phyloP scores from a whole-genome alignment of 2,888 invertebrate species.

The Candidula unifasciata region DNA sequence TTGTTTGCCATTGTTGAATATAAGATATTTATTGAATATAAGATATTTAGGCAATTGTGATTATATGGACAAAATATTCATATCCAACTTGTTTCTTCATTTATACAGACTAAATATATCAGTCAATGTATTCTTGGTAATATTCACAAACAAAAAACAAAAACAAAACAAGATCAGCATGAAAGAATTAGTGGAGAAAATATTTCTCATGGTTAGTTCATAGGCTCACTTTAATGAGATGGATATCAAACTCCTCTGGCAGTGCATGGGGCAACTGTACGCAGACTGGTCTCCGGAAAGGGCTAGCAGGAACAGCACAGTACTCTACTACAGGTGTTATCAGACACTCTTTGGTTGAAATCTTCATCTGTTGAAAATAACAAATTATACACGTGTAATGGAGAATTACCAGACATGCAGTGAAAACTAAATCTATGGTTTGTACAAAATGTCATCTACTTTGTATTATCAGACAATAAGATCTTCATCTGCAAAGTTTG shows the following conservation, averaged over 20 bases:
- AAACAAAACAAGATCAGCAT: not conserved
- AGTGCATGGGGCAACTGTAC: conserved; percentile 45
- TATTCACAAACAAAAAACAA: not conserved
- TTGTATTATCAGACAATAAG: no score
- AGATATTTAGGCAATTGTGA: no score
- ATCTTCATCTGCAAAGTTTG: no score
- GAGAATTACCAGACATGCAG: no score
- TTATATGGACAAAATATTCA: no score
- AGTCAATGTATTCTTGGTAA: not conserved
- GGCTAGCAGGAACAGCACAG: not conserved
- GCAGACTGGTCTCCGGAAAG: conserved; percentile 30
- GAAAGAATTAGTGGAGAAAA: not conserved
- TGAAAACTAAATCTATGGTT: no score
- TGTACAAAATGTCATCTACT: no score
- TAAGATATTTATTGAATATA: no score
- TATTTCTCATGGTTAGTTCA: no score
- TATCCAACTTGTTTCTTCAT: no score
- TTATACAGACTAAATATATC: no score
- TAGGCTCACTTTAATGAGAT: conserved; percentile 35
- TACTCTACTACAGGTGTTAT: conserved; percentile 52
- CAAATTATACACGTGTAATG: not conserved
- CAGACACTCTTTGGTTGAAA: conserved; percentile 34
- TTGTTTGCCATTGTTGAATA: no score
- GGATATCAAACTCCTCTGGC: conserved; percentile 48
- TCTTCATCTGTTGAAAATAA: conserved; percentile 29